Conservation (phyloP, 2,888 invertebrate genomes). For the Drosophila mimetica region DNA sequence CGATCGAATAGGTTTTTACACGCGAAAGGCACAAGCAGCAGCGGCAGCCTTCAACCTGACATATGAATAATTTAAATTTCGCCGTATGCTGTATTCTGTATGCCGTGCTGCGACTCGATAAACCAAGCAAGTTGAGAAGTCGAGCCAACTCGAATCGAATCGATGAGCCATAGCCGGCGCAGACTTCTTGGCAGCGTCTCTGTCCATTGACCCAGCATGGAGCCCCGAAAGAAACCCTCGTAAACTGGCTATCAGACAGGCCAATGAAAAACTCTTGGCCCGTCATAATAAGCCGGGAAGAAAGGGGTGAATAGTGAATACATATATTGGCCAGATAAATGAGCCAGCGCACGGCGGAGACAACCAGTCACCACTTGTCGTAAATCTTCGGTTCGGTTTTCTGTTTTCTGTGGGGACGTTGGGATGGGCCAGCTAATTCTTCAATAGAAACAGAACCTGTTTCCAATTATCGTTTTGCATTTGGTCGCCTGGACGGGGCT, state of each 20-base stretch:
- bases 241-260: constrained; percentile 40
- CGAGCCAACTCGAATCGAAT: constrained; percentile 37
- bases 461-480: constrained; percentile 71
- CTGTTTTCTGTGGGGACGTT: neutral
- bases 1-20: constrained; percentile 60
- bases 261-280: constrained; percentile 20
- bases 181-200: constrained; percentile 47
- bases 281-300: constrained; percentile 5
- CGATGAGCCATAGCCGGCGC: constrained; percentile 49
- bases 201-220: constrained; percentile 76
- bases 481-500: constrained; percentile 48
- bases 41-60: constrained; percentile 73
- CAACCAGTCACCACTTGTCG: constrained; percentile 74
- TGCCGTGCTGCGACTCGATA: constrained; percentile 46
- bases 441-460: constrained; percentile 74
- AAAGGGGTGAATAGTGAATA: constrained; percentile 3
- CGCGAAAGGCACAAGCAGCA: constrained; percentile 57
- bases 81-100: constrained; percentile 30
- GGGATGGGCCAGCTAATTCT: constrained; percentile 42
- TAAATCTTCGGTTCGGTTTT: constrained; percentile 57
- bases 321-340: constrained; percentile 60
- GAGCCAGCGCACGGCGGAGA: constrained; percentile 64
- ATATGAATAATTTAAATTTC: constrained; percentile 68
- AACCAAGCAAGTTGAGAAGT: constrained; percentile 36
- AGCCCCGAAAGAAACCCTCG: constrained; percentile 48